phyloP scores from a whole-genome alignment of 2,888 invertebrate species.

The Orgyia antiqua region DNA sequence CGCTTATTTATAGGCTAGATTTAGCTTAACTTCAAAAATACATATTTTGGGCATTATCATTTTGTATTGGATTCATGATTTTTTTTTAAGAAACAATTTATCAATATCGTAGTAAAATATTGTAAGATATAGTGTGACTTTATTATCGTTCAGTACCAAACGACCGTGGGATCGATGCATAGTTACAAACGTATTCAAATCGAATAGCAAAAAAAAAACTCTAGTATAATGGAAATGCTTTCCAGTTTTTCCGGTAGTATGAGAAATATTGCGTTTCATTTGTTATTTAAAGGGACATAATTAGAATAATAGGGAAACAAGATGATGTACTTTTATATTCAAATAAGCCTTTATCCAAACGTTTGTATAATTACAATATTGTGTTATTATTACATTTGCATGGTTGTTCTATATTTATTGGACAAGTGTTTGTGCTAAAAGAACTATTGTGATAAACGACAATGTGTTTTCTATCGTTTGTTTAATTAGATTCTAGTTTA shows the following conservation, averaged over 20 bases:
- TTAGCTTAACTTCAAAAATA: no score
- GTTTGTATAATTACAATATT: constrained; percentile 34
- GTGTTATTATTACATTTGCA: constrained; percentile 26
- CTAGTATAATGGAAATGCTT: constrained; percentile 56
- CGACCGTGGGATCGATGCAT: constrained; percentile 48
- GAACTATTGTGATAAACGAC: constrained; percentile 18
- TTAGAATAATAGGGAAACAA: constrained; percentile 49
- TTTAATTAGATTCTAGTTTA: no score
- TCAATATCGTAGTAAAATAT: no score
- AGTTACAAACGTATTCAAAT: constrained; percentile 46
- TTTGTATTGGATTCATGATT: no score
- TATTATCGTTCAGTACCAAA: background rate
- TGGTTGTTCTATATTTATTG: constrained; percentile 24
- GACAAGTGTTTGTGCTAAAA: constrained; percentile 26
- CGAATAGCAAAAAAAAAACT: constrained; percentile 34
- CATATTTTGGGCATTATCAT: no score
- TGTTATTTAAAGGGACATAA: constrained; percentile 49
- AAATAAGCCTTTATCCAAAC: constrained; percentile 62
- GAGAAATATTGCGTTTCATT: constrained; percentile 38
- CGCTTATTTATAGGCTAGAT: no score
- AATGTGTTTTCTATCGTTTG: no score
- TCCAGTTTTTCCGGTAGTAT: constrained; percentile 72
- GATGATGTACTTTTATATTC: constrained; percentile 51
- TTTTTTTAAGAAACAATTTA: no score
- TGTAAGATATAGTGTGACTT: no score